A percentile compares a stretch with the other conserved stretches of the same genome.
Conservation (phyloP, 2,888 invertebrate genomes). For the Trachelus troglodyta region DNA sequence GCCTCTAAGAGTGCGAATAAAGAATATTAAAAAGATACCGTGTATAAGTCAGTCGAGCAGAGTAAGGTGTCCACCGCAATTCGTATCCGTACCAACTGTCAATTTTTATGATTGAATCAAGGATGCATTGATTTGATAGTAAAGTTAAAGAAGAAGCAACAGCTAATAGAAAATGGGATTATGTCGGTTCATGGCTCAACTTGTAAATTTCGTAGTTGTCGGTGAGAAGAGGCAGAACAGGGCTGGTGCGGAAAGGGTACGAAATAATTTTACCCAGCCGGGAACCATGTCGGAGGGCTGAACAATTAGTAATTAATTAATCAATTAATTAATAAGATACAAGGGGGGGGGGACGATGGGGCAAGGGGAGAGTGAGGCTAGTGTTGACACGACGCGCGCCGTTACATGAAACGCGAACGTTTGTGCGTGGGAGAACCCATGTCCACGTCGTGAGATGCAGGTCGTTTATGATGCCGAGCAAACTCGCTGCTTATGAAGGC, state of each 20-base stretch:
- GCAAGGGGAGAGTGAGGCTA: constrained; percentile 46
- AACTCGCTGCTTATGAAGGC: constrained; percentile 80
- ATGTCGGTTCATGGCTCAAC: too few species aligned
- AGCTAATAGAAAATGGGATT: too few species aligned
- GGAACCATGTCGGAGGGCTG: constrained; percentile 43
- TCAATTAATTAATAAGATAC: constrained; percentile 39
- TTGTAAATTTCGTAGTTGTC: too few species aligned
- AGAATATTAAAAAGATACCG: too few species aligned
- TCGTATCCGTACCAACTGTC: too few species aligned
- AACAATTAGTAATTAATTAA: constrained; percentile 43
- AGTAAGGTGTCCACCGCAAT: too few species aligned
- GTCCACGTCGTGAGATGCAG: constrained; percentile 78
- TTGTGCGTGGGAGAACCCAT: constrained; percentile 85
- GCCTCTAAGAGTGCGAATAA: too few species aligned
- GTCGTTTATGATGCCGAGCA: constrained; percentile 78
- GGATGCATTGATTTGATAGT: too few species aligned
- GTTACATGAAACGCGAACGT: constrained; percentile 78
- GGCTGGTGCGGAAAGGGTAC: constrained; percentile 31
- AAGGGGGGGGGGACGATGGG: constrained; percentile 42
- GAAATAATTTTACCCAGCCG: constrained; percentile 36
- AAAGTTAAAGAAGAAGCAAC: too few species aligned
- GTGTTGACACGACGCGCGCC: constrained; percentile 57
- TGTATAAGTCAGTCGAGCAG: too few species aligned
- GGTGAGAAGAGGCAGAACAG: constrained; percentile 3
- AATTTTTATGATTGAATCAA: too few species aligned